Base-by-base conservation (phyloP, 2,888 invertebrate species). In the Linnaemya tessellans region DNA sequence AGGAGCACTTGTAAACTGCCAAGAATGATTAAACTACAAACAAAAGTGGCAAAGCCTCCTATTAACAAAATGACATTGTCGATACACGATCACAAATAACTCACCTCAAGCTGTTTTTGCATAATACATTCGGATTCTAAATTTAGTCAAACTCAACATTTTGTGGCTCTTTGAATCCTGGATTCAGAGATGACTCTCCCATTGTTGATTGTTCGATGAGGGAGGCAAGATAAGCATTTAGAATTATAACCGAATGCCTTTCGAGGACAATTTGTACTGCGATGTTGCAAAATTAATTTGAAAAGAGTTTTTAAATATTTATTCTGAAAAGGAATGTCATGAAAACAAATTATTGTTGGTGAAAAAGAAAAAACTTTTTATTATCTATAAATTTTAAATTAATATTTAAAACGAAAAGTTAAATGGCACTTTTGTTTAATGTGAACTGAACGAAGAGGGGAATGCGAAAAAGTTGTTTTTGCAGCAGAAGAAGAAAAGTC, bases 401-500 rank as follows among this genome's bases (percentile, higher is more conserved):
- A 71, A 73, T 60, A 71, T 51, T 43, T 54, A 20, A 54, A 65
- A 75, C 54, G 41, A 62, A 74, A 75, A 41, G 9, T 30, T 41
- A 20, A 70, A 56, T 67, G 56, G 20, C 58, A 35, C 35, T 62
- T 79, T 25, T 30, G 51, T 62, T 79, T 70, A 54, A 70, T 62
- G 62, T 54, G 41, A 25, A 38, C 5, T 11, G 13, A 35, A 2
- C 9, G 15, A 22, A 49, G 35, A 11, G 7, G 49, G 65, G 46
- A 9, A 74, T 43, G 25, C 18, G 38, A 41, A 65, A 64, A 67
- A 67, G 20, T 67, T 1, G 9, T 25, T 30, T 75, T 75, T 65
- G 22, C 20, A 43, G 43, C n/a, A 68, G n/a, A 13, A 35, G 62
- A n/a, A 58, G n/a, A 49, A 46, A 67, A 43, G 43, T 65, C 43